Evolutionary conservation across 2,113 vertebrate species (phyloP), one percentile per base, ranked within the genome.

Genomic region (Hemiprocne comata): DNA sequence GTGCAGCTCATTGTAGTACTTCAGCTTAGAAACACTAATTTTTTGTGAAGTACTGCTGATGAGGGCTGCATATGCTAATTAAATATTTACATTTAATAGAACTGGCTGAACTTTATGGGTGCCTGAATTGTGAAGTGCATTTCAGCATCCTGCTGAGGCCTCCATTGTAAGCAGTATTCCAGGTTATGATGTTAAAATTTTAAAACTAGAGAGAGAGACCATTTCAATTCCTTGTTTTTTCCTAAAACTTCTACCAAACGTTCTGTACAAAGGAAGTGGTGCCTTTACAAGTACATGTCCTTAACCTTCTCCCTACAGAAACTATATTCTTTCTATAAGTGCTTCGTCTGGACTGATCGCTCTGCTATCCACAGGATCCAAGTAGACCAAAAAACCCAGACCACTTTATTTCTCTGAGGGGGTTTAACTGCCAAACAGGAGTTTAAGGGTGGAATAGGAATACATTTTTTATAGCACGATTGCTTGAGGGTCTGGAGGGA

Each of bases 291-390:
- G 34, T 65, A 4, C 13, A 26, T 19, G 11, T 98, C 98, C 98
- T 99, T 99, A 98, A 99, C 97, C 4, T 34, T 51, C 8, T 90
- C 36, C 79, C 65, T 88, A 20, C 98, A 99, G 99, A 72, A 99
- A 99, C 97, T 99, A 99, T 83, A 99, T 99, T 93, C 98, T 99
- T 83, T 99, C 99, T 67, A 99, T 99, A 95, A 99, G 99, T 77
- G 99, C 98, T 91, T 99, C 99, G 3, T 99, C 99, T 17, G 99
- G 99, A 73, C 98, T 99, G 94, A 99, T 99, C 44, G 99, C 99
- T 90, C 98, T 99, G 96, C 98, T 99, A 11, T 99, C 99, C 25
- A 99, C 99, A 2, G 99, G 99, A 85, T 99, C 99, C 87, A 99
- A 99, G 93, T 99, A 98, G 98, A 94, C 60, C 28, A 26, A 65